Percentiles rank a stretch among this genome's conserved stretches.
Conservation (phyloP, 2,797 vertebrate genomes). For the Tinamus major region DNA sequence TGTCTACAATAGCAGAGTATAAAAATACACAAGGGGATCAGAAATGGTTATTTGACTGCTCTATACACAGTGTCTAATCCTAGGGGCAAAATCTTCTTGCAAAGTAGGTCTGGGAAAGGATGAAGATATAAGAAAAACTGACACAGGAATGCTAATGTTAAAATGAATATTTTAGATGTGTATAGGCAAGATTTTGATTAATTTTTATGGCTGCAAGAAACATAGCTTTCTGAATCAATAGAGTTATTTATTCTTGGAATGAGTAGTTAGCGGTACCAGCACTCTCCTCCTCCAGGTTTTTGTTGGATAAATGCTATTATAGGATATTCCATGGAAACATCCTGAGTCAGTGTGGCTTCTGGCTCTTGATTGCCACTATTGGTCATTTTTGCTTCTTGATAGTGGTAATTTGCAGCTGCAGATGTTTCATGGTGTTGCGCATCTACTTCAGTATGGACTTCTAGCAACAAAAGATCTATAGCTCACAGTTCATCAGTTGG, state of each 20-base stretch:
- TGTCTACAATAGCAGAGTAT: neutral
- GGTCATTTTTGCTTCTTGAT: neutral
- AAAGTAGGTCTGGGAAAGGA: conserved; percentile 4
- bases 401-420: neutral
- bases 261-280: neutral
- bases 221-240: conserved; percentile 22
- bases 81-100: neutral
- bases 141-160: neutral
- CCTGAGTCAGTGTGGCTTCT: neutral
- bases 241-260: neutral
- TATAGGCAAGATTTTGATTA: conserved; percentile 4
- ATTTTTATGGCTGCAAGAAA: conserved; percentile 24
- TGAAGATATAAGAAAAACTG: neutral
- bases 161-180: neutral
- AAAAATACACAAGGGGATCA: neutral
- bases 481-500: neutral
- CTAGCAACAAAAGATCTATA: neutral
- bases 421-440: neutral
- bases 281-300: neutral
- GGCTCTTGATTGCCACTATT: neutral
- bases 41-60: conserved; percentile 27
- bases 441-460: neutral
- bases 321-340: neutral
- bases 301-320: neutral
- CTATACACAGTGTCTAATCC: neutral